These are phyloP conservation scores for Andrena haemorrhoa DNA, from an alignment of 2,888 invertebrate genomes.

Conservation along the genomic window DNA sequence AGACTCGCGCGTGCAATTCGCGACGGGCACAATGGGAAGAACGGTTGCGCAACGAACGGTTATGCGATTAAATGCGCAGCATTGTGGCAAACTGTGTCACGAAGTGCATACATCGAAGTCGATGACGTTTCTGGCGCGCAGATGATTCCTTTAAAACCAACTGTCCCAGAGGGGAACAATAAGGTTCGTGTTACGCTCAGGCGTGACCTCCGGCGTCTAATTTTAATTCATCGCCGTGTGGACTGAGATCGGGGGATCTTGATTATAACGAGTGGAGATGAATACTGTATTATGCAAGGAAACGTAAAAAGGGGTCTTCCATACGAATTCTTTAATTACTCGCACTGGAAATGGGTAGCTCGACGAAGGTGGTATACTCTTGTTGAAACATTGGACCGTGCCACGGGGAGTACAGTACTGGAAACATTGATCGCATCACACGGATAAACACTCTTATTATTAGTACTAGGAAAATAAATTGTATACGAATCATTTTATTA, in stretches of 20 bases:
- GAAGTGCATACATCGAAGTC: slow-evolving; percentile 51
- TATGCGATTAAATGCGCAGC: slow-evolving; percentile 68
- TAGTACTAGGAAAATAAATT: too few species aligned
- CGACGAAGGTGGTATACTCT: background rate
- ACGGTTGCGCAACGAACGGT: slow-evolving; percentile 66
- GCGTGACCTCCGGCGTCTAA: slow-evolving; percentile 44
- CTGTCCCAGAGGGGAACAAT: slow-evolving; percentile 41
- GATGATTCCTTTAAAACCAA: slow-evolving; percentile 54
- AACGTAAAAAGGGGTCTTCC: background rate
- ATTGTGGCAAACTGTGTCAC: slow-evolving; percentile 69
- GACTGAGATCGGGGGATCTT: slow-evolving; percentile 12
- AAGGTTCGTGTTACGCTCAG: slow-evolving; percentile 29
- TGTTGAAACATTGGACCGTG: background rate
- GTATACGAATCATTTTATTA: too few species aligned
- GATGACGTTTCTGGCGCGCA: slow-evolving; percentile 56
- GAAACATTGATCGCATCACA: too few species aligned
- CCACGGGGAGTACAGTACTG: background rate
- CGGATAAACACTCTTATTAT: too few species aligned
- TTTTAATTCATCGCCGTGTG: slow-evolving; percentile 27
- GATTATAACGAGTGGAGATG: background rate
- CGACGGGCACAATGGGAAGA: slow-evolving; percentile 56
- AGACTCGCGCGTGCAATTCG: slow-evolving; percentile 45
- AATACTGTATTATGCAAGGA: background rate
- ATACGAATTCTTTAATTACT: slow-evolving; percentile 17
- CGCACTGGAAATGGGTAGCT: background rate